Conservation (phyloP, 2,888 invertebrate genomes). For the Pterobdella sp. region DNA sequence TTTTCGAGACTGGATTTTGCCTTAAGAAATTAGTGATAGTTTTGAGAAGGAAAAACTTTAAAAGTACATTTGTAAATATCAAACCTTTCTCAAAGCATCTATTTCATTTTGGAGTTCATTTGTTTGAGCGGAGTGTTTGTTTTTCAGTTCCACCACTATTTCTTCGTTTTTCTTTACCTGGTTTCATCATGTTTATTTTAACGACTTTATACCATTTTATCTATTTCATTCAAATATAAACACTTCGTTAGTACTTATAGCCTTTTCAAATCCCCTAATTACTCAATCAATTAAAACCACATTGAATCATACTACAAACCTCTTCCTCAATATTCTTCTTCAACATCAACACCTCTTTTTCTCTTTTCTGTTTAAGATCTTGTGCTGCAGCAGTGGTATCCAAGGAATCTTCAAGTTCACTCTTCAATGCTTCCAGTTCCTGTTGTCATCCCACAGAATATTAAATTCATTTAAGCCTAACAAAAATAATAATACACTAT, state of each 20-base stretch:
- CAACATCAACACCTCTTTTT: slow-evolving; percentile 81
- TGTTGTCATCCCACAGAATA: slow-evolving; percentile 1
- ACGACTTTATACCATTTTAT: no score
- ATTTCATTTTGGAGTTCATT: slow-evolving; percentile 81
- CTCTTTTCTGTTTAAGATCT: slow-evolving; percentile 86
- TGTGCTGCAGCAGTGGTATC: slow-evolving; percentile 61
- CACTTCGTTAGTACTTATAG: no score
- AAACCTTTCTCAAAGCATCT: slow-evolving; percentile 65
- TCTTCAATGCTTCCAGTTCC: slow-evolving; percentile 89
- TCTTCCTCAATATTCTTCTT: slow-evolving; percentile 90
- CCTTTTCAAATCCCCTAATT: no score
- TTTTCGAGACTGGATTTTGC: slow-evolving; percentile 80
- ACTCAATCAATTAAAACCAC: no score
- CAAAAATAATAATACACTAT: no score
- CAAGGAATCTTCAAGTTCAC: slow-evolving; percentile 86
- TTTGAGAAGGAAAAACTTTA: not conserved
- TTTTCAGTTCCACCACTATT: slow-evolving; percentile 74
- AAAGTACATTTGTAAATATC: not conserved
- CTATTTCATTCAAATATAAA: no score
- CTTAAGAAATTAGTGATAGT: slow-evolving; percentile 41
- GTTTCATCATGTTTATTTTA: no score
- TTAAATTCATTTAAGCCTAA: no score
- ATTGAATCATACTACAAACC: slow-evolving; percentile 41
- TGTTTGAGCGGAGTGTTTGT: slow-evolving; percentile 82
- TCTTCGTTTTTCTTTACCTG: slow-evolving; percentile 69